Base-by-base conservation (phyloP, 2,888 invertebrate genomes). In the Galerucella calmariensis region DNA sequence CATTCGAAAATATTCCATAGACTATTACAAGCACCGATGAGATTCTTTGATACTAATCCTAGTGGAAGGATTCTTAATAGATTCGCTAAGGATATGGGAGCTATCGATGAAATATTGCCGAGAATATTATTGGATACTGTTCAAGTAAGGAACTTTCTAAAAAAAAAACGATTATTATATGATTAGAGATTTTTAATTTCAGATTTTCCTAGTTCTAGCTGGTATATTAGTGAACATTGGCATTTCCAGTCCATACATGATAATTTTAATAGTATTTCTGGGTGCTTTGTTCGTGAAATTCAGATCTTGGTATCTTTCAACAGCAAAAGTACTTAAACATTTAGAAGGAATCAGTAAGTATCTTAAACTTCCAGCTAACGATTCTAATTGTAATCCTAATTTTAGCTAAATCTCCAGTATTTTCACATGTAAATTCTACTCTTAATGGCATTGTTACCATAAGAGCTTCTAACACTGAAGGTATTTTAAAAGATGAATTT, bases 11-110 rank as follows among this genome's bases (percentile, higher is more conserved):
- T 96, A 94, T 95, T 96, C 85, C 88, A 90, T 35, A 90, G 92
- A 78, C 90, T 96, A 48, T 85, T 77, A 67, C 82, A 83, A 73
- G 79, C 79, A 2, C 89, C 90, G 1, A 91, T 93, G 88, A 84
- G 90, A 72, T 97, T 97, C 86, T 97, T 96, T 84, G 95, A 96
- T 82, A 92, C 91, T 0, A 96, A 96, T 86, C 95, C 96, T 2
- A 92, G 92, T 80, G 94, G 94, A 48, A 89, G 94, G 68, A 94
- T 97, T 76, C 88, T 97, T 61, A 94, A 93, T 78, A 79, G 96
- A 78, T 95, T 96, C 83, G 93, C 95, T 1, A 95, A 95, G 84
- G 96, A 96, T 82, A 91, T 95, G 84, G 94, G 94, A 0, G 91
- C 92, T 0, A 91, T 95, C 84, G 95, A 95, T 81, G 94, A 95